phyloP scores from a whole-genome alignment of 2,113 vertebrate species.

The Hippocampus zosterae region DNA sequence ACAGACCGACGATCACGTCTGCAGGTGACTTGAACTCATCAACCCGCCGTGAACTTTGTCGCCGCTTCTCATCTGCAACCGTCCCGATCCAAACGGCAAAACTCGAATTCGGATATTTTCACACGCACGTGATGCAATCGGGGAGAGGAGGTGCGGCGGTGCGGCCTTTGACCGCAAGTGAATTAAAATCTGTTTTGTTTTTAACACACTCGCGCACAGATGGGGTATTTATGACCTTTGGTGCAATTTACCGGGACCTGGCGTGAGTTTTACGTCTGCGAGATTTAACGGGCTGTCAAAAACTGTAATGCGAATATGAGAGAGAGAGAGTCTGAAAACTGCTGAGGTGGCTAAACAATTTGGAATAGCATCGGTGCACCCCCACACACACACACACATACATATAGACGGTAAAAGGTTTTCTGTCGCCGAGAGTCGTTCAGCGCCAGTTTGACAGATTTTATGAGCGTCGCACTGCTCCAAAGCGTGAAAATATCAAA shows the following conservation, averaged over 20 bases:
- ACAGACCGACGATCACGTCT: background rate
- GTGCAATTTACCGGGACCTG: conserved; percentile 2
- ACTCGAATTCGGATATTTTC: background rate
- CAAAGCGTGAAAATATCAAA: too few relatives aligned
- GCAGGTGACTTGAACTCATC: background rate
- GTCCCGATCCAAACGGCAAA: background rate
- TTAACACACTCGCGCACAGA: background rate
- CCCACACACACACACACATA: too few relatives aligned
- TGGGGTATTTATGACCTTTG: conserved; percentile 3
- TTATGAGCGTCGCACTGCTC: too few relatives aligned
- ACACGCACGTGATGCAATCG: background rate
- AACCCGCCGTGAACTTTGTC: background rate
- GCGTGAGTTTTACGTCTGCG: background rate
- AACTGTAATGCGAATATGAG: conserved; percentile 8
- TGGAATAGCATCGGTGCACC: background rate
- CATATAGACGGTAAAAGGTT: too few relatives aligned
- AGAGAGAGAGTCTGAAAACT: conserved; percentile 5
- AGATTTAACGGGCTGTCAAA: conserved; percentile 8
- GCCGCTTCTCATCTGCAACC: background rate
- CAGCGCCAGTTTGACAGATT: too few relatives aligned
- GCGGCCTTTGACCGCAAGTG: background rate
- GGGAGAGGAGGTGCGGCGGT: background rate
- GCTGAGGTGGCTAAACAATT: background rate
- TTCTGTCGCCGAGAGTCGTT: background rate
- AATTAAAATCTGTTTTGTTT: background rate